These are phyloP conservation scores for Nymphalis urticae DNA, from an alignment of 2,888 invertebrate genomes.

Conservation along the genomic window DNA sequence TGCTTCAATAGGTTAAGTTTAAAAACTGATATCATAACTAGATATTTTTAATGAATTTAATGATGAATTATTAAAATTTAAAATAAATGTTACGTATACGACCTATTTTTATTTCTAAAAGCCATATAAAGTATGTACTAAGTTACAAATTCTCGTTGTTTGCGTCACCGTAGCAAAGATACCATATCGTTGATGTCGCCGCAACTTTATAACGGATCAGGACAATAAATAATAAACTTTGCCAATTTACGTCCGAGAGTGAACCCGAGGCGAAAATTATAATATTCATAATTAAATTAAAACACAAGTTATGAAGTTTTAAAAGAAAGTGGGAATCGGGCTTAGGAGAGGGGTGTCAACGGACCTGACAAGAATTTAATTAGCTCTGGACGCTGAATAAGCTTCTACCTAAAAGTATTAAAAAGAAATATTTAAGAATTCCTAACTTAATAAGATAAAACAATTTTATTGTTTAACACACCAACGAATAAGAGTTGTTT, in stretches of 20 bases:
- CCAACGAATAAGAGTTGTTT: no score
- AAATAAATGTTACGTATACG: not conserved
- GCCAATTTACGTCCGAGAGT: constrained; percentile 60
- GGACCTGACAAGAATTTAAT: constrained; percentile 67
- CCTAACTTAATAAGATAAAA: no score
- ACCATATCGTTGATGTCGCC: constrained; percentile 49
- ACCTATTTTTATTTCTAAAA: not conserved
- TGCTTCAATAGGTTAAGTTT: no score
- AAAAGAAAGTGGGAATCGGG: constrained; percentile 68
- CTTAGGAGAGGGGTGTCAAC: constrained; percentile 54
- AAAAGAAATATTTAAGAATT: constrained; percentile 4
- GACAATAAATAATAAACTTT: constrained; percentile 74
- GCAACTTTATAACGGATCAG: constrained; percentile 59
- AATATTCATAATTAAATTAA: constrained; percentile 73
- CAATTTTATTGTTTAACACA: no score
- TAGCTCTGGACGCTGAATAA: constrained; percentile 48
- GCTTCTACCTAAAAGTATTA: constrained; percentile 23
- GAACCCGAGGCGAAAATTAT: constrained; percentile 63
- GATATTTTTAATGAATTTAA: no score
- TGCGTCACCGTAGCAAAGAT: constrained; percentile 28
- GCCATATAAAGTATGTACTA: constrained; percentile 19
- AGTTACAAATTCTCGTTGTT: constrained; percentile 29
- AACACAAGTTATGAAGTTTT: constrained; percentile 71
- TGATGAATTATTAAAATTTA: no score
- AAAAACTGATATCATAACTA: no score